Conservation (phyloP, 2,888 invertebrate genomes). For the Ceraclea dissimilis region DNA sequence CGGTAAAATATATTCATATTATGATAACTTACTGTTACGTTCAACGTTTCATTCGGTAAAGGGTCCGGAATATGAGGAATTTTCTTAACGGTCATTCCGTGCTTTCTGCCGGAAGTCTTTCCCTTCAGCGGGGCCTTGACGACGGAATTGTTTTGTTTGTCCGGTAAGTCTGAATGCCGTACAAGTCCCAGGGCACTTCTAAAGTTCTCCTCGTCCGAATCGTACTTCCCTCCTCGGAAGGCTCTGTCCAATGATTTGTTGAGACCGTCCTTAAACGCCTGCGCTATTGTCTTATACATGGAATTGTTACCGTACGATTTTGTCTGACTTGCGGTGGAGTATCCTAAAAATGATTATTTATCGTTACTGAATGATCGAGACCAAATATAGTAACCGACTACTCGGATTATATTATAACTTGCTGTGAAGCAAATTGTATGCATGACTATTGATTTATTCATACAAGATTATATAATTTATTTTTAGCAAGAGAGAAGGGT, state of each 20-base stretch:
- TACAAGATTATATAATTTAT: too few relatives aligned
- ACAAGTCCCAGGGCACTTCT: slow-evolving; percentile 20
- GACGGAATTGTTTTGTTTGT: not conserved
- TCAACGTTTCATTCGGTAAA: slow-evolving; percentile 16
- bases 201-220: slow-evolving; percentile 17
- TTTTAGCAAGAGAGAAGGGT: too few relatives aligned
- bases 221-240: not conserved
- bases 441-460: too few relatives aligned
- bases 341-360: too few relatives aligned
- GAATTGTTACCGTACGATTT: not conserved
- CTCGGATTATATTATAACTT: too few relatives aligned
- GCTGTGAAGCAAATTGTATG: too few relatives aligned
- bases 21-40: slow-evolving; percentile 20
- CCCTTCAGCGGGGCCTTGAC: slow-evolving; percentile 16
- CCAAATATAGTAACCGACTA: too few relatives aligned
- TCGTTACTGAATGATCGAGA: too few relatives aligned
- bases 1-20: too few relatives aligned
- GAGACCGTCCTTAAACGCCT: slow-evolving; percentile 2
- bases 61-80: slow-evolving; percentile 1
- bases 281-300: not conserved
- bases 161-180: slow-evolving; percentile 10
- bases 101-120: slow-evolving; percentile 9
- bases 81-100: slow-evolving; percentile 10
- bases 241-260: slow-evolving; percentile 6
- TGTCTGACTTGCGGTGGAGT: not conserved